Conservation (phyloP, 2,888 invertebrate genomes). For the Eristalinus aeneus region DNA sequence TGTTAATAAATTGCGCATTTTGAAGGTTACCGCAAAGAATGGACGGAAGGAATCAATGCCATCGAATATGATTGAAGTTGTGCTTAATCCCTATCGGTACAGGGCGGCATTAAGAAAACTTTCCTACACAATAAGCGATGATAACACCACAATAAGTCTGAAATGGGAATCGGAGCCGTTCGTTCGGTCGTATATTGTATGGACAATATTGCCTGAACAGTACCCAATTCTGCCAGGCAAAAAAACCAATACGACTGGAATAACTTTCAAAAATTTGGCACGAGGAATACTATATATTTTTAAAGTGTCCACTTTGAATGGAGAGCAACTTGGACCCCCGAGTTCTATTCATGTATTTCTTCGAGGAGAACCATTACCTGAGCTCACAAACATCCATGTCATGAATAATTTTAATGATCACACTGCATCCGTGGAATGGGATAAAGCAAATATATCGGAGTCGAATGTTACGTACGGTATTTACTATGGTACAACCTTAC, state of each 20-base stretch:
- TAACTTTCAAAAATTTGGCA: conserved; percentile 78
- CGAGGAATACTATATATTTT: conserved; percentile 81
- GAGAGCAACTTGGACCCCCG: conserved; percentile 81
- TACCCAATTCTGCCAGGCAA: conserved; percentile 82
- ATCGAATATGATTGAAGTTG: conserved; percentile 83
- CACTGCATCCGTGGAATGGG: conserved; percentile 83
- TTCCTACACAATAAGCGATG: conserved; percentile 76
- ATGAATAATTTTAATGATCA: conserved; percentile 77
- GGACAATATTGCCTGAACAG: conserved; percentile 81
- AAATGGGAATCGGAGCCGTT: conserved; percentile 84
- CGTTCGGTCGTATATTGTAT: conserved; percentile 84
- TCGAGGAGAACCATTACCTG: conserved; percentile 76
- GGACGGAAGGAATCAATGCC: conserved; percentile 83
- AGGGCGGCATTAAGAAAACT: conserved; percentile 33
- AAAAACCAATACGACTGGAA: conserved; percentile 80
- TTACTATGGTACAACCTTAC: conserved; percentile 85
- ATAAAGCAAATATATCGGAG: conserved; percentile 82
- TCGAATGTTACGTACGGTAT: conserved; percentile 83
- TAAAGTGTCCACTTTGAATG: conserved; percentile 82
- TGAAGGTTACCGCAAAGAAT: conserved; percentile 86
- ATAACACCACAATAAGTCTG: conserved; percentile 82
- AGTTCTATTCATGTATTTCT: conserved; percentile 78
- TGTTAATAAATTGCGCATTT: conserved; percentile 10
- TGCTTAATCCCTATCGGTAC: conserved; percentile 26
- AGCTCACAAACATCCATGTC: conserved; percentile 70